These are phyloP conservation scores for Anorthoa munda DNA, from an alignment of 2,888 invertebrate species.

Conservation along the genomic window DNA sequence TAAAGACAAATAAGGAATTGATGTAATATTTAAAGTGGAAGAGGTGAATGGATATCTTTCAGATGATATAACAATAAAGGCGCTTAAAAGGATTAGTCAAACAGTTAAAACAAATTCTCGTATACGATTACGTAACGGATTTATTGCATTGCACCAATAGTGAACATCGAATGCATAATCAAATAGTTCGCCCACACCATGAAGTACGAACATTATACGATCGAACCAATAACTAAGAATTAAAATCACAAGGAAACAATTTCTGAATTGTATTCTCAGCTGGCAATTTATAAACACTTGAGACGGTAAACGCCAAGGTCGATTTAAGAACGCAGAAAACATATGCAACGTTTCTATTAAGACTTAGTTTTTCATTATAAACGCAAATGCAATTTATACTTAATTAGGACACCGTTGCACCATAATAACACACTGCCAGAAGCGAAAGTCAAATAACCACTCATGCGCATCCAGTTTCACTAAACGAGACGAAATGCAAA, in stretches of 20 bases:
- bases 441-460: constrained; percentile 84
- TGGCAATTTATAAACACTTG: constrained; percentile 73
- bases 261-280: constrained; percentile 54
- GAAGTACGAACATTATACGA: constrained; percentile 21
- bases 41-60: neutral
- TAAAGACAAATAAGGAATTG: constrained; percentile 19
- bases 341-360: constrained; percentile 57
- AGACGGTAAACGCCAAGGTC: constrained; percentile 72
- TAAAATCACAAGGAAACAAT: constrained; percentile 52
- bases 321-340: constrained; percentile 43
- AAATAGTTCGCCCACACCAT: constrained; percentile 54
- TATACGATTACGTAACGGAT: constrained; percentile 35
- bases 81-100: constrained; percentile 6
- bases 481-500: constrained; percentile 68
- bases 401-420: constrained; percentile 67
- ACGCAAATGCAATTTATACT: constrained; percentile 50
- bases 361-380: constrained; percentile 44
- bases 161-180: constrained; percentile 47
- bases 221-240: constrained; percentile 30
- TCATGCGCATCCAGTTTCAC: constrained; percentile 83
- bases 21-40: constrained; percentile 32
- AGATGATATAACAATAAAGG: constrained; percentile 13
- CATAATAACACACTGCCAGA: constrained; percentile 70
- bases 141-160: constrained; percentile 32
- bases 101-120: constrained; percentile 37